phyloP scores from a whole-genome alignment of 2,797 vertebrate species.

The Sorex maritimensis region DNA sequence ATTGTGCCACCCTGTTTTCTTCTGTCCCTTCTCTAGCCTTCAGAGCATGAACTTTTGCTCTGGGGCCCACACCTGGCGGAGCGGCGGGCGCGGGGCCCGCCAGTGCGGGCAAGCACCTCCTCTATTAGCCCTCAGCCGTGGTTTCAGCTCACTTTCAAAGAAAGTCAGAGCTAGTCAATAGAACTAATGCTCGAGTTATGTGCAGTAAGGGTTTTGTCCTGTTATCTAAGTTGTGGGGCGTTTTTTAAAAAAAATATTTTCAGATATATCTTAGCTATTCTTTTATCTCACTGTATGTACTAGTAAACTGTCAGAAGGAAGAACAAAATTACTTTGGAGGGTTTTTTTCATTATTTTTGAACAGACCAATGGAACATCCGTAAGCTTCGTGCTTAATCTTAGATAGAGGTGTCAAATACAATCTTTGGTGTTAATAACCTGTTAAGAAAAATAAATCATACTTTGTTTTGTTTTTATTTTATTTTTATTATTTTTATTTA shows the following conservation, averaged over 20 bases:
- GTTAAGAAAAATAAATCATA: slow-evolving; percentile 16
- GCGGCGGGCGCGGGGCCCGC: no score
- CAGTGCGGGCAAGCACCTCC: no score
- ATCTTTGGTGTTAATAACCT: slow-evolving; percentile 37
- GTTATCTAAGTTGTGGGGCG: background rate
- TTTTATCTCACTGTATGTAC: background rate
- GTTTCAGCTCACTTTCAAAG: slow-evolving; percentile 5
- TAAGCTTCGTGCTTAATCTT: slow-evolving; percentile 17
- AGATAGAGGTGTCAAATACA: slow-evolving; percentile 29
- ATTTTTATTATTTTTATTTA: no score
- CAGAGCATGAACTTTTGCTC: no score
- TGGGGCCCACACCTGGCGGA: no score
- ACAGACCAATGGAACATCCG: background rate
- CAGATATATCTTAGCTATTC: background rate
- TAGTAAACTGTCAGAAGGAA: slow-evolving; percentile 35
- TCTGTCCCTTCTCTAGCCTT: no score
- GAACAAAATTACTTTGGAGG: background rate
- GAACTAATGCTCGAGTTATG: slow-evolving; percentile 32
- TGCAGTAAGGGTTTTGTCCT: background rate
- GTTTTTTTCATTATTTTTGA: background rate
- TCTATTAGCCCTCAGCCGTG: no score
- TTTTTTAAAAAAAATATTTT: background rate
- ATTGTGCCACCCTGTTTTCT: no score
- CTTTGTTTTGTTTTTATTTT: no score
- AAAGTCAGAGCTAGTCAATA: slow-evolving; percentile 32